These are phyloP conservation scores for Nasonia vitripennis DNA, from an alignment of 1,140 invertebrate genomes.

Conservation along the genomic window DNA sequence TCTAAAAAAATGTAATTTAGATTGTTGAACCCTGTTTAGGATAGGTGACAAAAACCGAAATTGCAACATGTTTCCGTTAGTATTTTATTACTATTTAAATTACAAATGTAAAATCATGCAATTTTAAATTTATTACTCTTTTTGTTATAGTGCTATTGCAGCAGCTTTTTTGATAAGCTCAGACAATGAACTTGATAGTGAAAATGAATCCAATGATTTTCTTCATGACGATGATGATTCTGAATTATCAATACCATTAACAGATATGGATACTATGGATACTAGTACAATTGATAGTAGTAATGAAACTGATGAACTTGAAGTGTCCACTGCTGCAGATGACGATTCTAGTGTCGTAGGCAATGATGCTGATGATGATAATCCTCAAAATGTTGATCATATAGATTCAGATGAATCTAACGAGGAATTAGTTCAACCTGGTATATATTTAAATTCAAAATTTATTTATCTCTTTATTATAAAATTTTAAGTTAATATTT, in stretches of 20 bases:
- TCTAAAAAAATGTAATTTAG: neutral
- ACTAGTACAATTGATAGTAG: neutral
- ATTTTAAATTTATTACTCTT: slow-evolving; percentile 10
- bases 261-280: slow-evolving; percentile 25
- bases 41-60: neutral
- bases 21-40: neutral
- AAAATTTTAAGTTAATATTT: neutral
- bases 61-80: neutral
- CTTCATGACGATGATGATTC: neutral
- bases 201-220: neutral
- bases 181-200: slow-evolving; percentile 23
- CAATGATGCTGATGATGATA: neutral
- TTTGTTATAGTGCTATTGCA: neutral
- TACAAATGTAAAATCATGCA: neutral
- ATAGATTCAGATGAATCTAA: neutral
- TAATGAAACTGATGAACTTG: neutral
- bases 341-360: neutral
- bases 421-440: neutral
- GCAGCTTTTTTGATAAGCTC: neutral
- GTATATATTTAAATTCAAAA: neutral
- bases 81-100: neutral
- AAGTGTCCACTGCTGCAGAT: neutral
- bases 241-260: neutral
- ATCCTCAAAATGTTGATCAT: neutral
- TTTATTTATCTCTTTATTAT: neutral